phyloP scores from a whole-genome alignment of 2,113 vertebrate genomes.

The Plecturocebus donacophilus region DNA sequence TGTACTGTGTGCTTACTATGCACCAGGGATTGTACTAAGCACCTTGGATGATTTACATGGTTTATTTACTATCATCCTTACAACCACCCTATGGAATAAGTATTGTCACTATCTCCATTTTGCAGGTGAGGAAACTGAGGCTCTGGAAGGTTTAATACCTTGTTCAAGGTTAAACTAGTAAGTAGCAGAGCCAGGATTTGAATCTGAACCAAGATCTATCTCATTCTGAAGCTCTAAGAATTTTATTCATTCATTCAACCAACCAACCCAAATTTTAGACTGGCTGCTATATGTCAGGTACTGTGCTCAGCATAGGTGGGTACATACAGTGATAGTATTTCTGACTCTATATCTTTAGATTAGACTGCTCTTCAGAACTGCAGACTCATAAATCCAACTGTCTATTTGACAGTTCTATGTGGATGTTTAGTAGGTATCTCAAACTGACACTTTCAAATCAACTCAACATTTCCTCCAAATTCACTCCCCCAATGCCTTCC shows the following conservation, averaged over 20 bases:
- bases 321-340: background rate
- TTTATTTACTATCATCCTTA: background rate
- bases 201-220: background rate
- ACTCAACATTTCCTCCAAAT: background rate
- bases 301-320: background rate
- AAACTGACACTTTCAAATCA: background rate
- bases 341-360: background rate
- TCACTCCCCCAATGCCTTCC: background rate
- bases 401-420: background rate
- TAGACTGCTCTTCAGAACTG: background rate
- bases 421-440: background rate
- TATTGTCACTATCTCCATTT: background rate
- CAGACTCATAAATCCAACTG: background rate
- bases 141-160: background rate
- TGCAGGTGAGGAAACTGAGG: background rate
- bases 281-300: background rate
- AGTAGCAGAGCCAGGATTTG: conserved; percentile 26
- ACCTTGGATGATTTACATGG: background rate
- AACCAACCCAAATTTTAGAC: background rate
- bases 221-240: conserved; percentile 13
- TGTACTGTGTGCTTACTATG: background rate
- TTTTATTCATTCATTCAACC: background rate
- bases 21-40: background rate
- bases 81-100: background rate
- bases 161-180: background rate